These are phyloP conservation scores for Cerastis rubricosa DNA, from an alignment of 2,888 invertebrate genomes.

Conservation along the genomic window DNA sequence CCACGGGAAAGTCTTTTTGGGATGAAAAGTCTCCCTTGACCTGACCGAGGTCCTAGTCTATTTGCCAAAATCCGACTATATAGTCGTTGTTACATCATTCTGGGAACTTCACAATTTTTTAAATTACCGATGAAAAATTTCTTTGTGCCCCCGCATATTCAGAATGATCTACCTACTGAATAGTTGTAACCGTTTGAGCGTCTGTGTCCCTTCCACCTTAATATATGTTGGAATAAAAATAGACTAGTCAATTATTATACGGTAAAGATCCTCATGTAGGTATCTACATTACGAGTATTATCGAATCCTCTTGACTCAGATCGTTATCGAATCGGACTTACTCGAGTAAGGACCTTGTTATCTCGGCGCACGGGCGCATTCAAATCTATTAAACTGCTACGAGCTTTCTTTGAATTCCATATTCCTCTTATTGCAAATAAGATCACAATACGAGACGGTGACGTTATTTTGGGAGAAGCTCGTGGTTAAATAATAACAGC, in stretches of 20 bases:
- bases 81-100: too few species aligned
- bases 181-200: too few species aligned
- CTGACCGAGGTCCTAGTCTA: neutral
- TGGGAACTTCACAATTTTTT: too few species aligned
- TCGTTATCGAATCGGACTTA: constrained; percentile 29
- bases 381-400: neutral
- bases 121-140: too few species aligned
- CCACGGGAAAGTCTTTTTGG: neutral
- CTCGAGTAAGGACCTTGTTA: constrained; percentile 45
- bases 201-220: too few species aligned
- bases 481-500: too few species aligned
- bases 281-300: constrained; percentile 22
- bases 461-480: too few species aligned
- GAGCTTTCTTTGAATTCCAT: neutral
- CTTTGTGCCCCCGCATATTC: too few species aligned
- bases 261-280: neutral
- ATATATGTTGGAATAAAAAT: neutral
- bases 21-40: neutral
- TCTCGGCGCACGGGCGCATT: constrained; percentile 7
- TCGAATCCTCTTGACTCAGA: constrained; percentile 19
- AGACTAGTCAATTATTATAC: neutral
- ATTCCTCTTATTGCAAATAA: neutral
- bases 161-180: too few species aligned
- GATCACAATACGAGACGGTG: too few species aligned
- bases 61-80: neutral